phyloP scores from a whole-genome alignment of 2,888 invertebrate species.

The Euzophera pinguis region DNA sequence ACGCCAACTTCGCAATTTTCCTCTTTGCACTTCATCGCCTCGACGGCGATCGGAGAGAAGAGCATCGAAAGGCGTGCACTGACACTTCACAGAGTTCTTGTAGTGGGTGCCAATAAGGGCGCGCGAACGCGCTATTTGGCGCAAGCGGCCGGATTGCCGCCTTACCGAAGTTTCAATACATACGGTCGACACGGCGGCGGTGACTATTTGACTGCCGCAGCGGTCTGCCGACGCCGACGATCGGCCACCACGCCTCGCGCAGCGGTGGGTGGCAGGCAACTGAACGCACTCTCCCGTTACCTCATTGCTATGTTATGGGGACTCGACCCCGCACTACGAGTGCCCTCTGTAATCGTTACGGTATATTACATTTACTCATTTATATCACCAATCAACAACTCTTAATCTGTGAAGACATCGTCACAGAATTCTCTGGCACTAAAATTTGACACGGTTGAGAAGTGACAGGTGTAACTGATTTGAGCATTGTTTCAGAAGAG shows the following conservation, averaged over 20 bases:
- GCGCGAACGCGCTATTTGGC: constrained; percentile 63
- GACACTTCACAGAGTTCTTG: constrained; percentile 52
- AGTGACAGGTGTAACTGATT: constrained; percentile 33
- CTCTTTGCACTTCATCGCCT: constrained; percentile 81
- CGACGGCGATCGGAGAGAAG: constrained; percentile 76
- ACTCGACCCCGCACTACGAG: constrained; percentile 65
- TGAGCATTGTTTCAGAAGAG: constrained; percentile 40
- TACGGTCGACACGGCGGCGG: constrained; percentile 58
- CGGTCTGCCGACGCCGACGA: constrained; percentile 42
- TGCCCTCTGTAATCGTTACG: constrained; percentile 49
- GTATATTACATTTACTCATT: constrained; percentile 40
- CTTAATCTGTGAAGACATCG: constrained; percentile 1
- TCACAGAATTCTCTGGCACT: constrained; percentile 14
- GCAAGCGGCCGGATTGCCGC: constrained; percentile 64
- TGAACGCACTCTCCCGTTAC: constrained; percentile 75
- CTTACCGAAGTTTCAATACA: constrained; percentile 57
- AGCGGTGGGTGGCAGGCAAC: constrained; percentile 71
- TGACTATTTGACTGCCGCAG: constrained; percentile 70
- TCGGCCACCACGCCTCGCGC: constrained; percentile 68
- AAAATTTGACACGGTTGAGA: constrained; percentile 16
- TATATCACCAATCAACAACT: constrained; percentile 19
- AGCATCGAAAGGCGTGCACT: constrained; percentile 71
- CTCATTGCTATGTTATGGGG: constrained; percentile 73
- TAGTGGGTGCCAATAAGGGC: constrained; percentile 43
- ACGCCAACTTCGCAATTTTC: constrained; percentile 78